phyloP scores from a whole-genome alignment of 2,113 vertebrate genomes.

The Oxygymnocypris stewartii region DNA sequence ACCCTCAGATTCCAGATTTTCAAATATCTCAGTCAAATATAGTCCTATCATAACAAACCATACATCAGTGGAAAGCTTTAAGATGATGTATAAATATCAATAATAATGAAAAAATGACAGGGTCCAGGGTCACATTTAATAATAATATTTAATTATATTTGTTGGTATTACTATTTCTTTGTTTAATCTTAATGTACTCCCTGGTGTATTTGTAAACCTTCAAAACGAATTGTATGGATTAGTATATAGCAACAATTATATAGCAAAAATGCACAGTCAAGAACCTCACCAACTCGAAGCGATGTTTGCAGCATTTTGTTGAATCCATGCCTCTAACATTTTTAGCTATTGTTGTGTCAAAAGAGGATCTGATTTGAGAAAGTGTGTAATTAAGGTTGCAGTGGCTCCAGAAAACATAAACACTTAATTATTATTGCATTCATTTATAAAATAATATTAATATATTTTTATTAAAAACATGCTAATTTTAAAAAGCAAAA shows the following conservation, averaged over 20 bases:
- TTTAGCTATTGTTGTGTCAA: background rate
- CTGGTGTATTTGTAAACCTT: background rate
- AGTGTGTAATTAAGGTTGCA: background rate
- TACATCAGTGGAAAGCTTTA: too few relatives aligned
- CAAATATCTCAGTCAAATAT: too few relatives aligned
- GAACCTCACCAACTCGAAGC: background rate
- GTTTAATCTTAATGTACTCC: background rate
- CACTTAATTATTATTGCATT: background rate
- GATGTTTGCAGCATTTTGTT: background rate
- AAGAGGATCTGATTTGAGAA: background rate
- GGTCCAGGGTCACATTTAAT: too few relatives aligned
- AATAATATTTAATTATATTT: background rate
- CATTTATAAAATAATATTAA: background rate
- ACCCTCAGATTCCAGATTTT: too few relatives aligned
- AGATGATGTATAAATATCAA: too few relatives aligned
- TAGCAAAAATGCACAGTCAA: background rate
- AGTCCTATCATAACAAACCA: too few relatives aligned
- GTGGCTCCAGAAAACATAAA: background rate
- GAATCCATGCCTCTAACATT: background rate
- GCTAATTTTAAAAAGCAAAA: background rate
- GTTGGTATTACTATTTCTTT: background rate
- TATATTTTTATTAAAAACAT: background rate
- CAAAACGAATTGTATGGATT: too few relatives aligned
- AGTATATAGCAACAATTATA: too few relatives aligned
- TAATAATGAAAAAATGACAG: too few relatives aligned